These are phyloP conservation scores for Apoda limacodes DNA, from an alignment of 2,888 invertebrate genomes.

Conservation along the genomic window DNA sequence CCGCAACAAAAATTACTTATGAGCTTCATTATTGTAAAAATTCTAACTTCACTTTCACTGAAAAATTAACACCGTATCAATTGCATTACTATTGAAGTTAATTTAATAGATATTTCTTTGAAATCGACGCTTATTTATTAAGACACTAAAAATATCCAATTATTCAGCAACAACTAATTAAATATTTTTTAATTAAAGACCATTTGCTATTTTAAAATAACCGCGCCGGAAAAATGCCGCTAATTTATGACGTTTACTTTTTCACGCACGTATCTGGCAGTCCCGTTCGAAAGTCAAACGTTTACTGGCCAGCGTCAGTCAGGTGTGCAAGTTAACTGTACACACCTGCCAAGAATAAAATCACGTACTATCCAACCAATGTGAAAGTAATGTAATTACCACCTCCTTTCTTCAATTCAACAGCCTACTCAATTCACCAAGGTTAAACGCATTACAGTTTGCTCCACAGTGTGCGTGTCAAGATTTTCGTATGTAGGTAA, in stretches of 20 bases:
- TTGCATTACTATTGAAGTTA: too few relatives aligned
- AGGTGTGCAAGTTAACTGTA: constrained; percentile 39
- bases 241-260: constrained; percentile 24
- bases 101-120: too few relatives aligned
- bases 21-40: constrained; percentile 45
- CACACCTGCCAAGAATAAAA: constrained; percentile 21
- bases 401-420: constrained; percentile 13
- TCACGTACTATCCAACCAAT: constrained; percentile 32
- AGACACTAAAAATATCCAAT: too few relatives aligned
- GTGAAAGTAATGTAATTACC: constrained; percentile 29
- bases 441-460: constrained; percentile 14
- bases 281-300: constrained; percentile 60
- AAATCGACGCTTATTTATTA: too few relatives aligned
- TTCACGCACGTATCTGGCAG: constrained; percentile 24
- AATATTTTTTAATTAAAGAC: too few relatives aligned
- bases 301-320: constrained; percentile 42
- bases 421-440: constrained; percentile 22
- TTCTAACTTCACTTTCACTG: constrained; percentile 51
- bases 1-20: constrained; percentile 33
- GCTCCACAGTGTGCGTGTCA: constrained; percentile 9
- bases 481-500: constrained; percentile 18
- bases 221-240: constrained; percentile 26
- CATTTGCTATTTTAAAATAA: constrained; percentile 11
- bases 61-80: too few relatives aligned
- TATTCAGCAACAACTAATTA: too few relatives aligned